Evolutionary conservation across 2,888 invertebrate species (phyloP).

Genomic region (Volucella zonaria): DNA sequence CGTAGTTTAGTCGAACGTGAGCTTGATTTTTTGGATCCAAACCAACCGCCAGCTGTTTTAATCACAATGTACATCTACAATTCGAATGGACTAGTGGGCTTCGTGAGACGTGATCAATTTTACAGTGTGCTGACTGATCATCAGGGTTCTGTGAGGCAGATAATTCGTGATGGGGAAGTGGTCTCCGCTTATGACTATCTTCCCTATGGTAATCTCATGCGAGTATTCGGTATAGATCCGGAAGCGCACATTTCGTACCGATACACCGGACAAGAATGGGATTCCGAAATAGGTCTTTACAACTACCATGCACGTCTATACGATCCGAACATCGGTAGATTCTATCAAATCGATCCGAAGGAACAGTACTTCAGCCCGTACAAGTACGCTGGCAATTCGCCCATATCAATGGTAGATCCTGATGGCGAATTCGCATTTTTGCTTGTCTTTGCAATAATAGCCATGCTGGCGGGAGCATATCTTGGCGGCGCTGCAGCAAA

Average conservation of each 20-base stretch:
- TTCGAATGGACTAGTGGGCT: conserved; percentile 40
- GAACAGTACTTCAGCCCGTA: conserved; percentile 75
- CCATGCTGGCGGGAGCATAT: conserved; percentile 30
- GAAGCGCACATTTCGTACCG: conserved; percentile 67
- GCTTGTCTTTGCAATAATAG: background rate
- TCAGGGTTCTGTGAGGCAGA: conserved; percentile 71
- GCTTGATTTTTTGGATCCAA: conserved; percentile 4
- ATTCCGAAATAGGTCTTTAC: conserved; percentile 75
- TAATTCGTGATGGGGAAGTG: conserved; percentile 67
- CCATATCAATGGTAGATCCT: conserved; percentile 51
- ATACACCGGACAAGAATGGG: conserved; percentile 75
- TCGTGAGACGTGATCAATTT: conserved; percentile 58
- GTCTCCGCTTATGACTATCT: conserved; percentile 75
- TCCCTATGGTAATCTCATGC: conserved; percentile 74
- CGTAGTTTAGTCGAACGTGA: conserved; percentile 47
- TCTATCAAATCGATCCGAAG: conserved; percentile 70
- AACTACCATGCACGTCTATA: conserved; percentile 75
- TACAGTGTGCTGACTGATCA: conserved; percentile 73
- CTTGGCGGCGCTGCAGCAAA: conserved; percentile 39
- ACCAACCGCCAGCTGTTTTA: conserved; percentile 27
- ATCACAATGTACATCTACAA: conserved; percentile 54
- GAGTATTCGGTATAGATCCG: conserved; percentile 53
- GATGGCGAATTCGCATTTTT: conserved; percentile 36
- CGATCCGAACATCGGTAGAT: conserved; percentile 74
- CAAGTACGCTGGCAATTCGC: conserved; percentile 71